These are phyloP conservation scores for Uropsilus gracilis DNA, from an alignment of 2,113 vertebrate species.

Conservation along the genomic window DNA sequence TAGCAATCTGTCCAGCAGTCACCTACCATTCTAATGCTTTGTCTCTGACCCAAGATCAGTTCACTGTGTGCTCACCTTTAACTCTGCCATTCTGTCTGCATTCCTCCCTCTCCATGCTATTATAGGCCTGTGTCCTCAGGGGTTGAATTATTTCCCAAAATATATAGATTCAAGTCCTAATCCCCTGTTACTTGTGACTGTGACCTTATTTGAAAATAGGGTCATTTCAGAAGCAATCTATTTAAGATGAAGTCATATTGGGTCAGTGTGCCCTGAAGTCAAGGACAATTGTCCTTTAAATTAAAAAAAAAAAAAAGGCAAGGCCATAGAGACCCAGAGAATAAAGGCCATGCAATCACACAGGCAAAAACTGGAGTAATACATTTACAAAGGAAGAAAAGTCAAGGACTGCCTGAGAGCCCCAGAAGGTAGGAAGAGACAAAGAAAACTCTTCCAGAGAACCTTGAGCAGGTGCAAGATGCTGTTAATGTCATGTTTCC, in stretches of 20 bases:
- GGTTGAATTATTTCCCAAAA: neutral
- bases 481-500: neutral
- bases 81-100: neutral
- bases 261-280: neutral
- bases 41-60: neutral
- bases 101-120: neutral
- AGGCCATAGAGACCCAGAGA: neutral
- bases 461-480: neutral
- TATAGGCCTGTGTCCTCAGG: neutral
- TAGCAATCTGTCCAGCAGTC: neutral
- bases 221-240: neutral
- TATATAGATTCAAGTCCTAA: neutral
- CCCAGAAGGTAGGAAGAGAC: neutral
- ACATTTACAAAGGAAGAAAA: neutral
- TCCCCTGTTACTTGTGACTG: neutral
- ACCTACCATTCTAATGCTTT: too few species aligned
- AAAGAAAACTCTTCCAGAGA: neutral
- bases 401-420: rapidly evolving
- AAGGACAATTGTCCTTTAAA: neutral
- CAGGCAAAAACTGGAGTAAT: neutral
- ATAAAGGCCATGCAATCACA: neutral
- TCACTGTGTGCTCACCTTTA: neutral
- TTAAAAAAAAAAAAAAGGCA: neutral
- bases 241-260: neutral
- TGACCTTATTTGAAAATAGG: neutral